Conservation (phyloP, 1,140 invertebrate species). For the Hycleus phaleratus region DNA sequence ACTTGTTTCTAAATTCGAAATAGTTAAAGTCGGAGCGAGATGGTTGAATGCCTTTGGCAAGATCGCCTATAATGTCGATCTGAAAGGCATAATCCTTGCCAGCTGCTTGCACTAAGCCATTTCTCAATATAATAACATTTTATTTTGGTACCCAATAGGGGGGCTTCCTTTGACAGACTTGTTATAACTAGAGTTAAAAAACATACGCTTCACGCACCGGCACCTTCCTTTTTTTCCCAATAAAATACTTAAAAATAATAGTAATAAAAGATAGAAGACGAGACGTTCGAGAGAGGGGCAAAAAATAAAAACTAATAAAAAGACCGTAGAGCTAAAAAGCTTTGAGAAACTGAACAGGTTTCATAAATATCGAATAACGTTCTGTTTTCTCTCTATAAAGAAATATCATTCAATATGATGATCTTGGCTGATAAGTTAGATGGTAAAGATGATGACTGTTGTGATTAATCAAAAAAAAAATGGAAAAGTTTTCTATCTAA, state of each 20-base stretch:
- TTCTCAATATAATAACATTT: constrained; percentile 30
- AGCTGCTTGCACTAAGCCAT: constrained; percentile 26
- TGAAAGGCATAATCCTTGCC: constrained; percentile 23
- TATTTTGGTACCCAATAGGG: constrained; percentile 23
- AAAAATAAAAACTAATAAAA: too few relatives aligned
- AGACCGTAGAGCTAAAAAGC: constrained; percentile 12
- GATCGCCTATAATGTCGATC: constrained; percentile 9
- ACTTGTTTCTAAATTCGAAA: neutral
- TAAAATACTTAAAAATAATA: too few relatives aligned
- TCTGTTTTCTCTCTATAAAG: neutral
- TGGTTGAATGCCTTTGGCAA: constrained; percentile 1
- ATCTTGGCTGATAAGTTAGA: constrained; percentile 12
- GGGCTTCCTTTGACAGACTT: constrained; percentile 27
- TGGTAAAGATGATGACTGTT: constrained; percentile 5
- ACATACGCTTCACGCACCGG: constrained; percentile 25
- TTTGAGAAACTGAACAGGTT: constrained; percentile 20
- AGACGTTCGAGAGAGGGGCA: too few relatives aligned
- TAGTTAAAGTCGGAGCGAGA: neutral
- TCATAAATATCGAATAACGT: constrained; percentile 21
- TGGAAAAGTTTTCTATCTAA: too few relatives aligned
- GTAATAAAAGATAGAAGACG: too few relatives aligned
- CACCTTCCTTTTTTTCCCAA: constrained; percentile 10
- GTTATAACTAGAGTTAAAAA: constrained; percentile 26
- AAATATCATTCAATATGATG: constrained; percentile 14
- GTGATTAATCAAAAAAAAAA: too few relatives aligned